Evolutionary conservation across 2,797 vertebrate genomes (phyloP), one percentile per base, ranked within the genome.

Genomic region (Helostoma temminkii): DNA sequence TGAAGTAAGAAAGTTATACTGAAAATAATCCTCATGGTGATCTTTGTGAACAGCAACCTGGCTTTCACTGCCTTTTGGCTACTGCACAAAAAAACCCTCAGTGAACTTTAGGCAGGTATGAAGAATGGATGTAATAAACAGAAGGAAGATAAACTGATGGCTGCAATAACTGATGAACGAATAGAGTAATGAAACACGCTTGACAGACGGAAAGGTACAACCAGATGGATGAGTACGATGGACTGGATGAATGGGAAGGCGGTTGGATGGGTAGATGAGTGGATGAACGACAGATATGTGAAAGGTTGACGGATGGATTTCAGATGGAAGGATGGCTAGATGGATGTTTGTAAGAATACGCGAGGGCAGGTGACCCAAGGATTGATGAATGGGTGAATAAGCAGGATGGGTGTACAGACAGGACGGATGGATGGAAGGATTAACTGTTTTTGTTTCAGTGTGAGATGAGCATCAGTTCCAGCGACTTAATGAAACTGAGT

Each of bases 401-500:
- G n/a, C 49, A 49, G 34, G 5, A 53, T 47, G 8, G 49, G 16
- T 62, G 28, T n/a, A 18, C 6, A 18, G 46, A 76, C 24, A 8
- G 47, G 25, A 21, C 25, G 50, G 47, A 58, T 66, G 57, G 42
- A 49, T 8, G 19, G 54, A 42, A 32, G 54, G 7, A 6, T 49
- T 46, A 48, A 68, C 71, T 39, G 37, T 45, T 57, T 63, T 46
- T 56, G 42, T 52, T 43, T 64, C 25, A 15, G 22, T 25, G 57
- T 52, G 62, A 74, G 67, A 59, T 62, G 54, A 48, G 18, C 50
- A 74, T 72, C 71, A 60, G 7, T 78, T 55, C 43, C 41, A 19
- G 53, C 50, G 52, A 74, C 36, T 60, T 46, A 49, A 46, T 74
- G 41, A 62, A 28, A 65, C 19, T 6, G 28, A 73, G 25, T 62